These are phyloP conservation scores for Diarsia dahlii DNA, from an alignment of 2,888 invertebrate species.

Conservation along the genomic window DNA sequence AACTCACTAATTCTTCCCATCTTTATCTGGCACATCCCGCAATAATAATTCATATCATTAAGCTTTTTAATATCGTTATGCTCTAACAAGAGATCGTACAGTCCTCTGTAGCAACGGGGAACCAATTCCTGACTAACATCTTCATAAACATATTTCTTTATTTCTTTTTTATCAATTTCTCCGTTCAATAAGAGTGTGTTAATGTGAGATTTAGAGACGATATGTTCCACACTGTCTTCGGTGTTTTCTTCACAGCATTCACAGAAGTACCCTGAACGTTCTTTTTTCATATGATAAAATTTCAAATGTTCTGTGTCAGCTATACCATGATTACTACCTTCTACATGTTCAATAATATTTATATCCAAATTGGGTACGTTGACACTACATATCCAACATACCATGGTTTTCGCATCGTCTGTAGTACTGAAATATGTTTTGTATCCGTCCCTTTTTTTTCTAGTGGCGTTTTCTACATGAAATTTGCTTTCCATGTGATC, in stretches of 20 bases:
- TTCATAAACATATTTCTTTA: slow-evolving; percentile 18
- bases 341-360: slow-evolving; percentile 28
- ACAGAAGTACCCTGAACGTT: background rate
- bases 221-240: background rate
- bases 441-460: background rate
- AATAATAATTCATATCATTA: background rate
- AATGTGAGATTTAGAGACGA: background rate
- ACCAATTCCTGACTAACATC: background rate
- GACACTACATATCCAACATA: slow-evolving; percentile 10
- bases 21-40: background rate
- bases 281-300: background rate
- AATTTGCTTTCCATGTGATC: slow-evolving; percentile 14
- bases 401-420: background rate
- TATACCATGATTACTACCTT: background rate
- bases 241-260: background rate
- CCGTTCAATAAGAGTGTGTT: rapidly evolving
- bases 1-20: slow-evolving; percentile 7
- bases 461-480: background rate
- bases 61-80: background rate
- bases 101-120: background rate
- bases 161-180: background rate
- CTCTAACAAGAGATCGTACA: background rate
- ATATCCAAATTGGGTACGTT: background rate
- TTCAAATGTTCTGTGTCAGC: background rate
- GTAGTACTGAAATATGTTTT: background rate